These are phyloP conservation scores for Onchidella celtica DNA, from an alignment of 2,888 invertebrate species.

Conservation along the genomic window DNA sequence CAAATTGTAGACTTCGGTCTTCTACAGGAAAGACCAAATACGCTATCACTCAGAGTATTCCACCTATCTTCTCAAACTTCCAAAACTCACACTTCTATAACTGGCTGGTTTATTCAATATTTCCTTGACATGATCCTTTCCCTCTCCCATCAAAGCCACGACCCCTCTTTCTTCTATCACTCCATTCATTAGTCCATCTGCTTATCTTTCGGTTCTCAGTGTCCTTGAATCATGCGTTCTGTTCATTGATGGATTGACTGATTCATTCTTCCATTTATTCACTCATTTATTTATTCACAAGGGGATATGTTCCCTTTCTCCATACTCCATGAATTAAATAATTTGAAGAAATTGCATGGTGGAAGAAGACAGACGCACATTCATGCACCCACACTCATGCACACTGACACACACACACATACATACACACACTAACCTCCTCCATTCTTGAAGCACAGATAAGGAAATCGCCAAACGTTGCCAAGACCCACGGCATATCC, in stretches of 20 bases:
- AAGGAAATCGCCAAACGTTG: conserved; percentile 40
- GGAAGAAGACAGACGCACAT: background rate
- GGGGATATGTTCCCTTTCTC: background rate
- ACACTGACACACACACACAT: too few species aligned
- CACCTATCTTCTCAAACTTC: too few species aligned
- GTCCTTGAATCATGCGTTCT: background rate
- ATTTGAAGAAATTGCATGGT: background rate
- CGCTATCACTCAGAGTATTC: too few species aligned
- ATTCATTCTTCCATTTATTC: background rate
- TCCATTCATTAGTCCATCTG: background rate
- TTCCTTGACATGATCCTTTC: too few species aligned
- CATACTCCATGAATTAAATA: background rate
- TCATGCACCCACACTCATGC: too few species aligned
- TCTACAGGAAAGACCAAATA: too few species aligned
- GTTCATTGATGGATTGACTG: background rate
- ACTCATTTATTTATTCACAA: background rate
- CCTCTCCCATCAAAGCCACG: too few species aligned
- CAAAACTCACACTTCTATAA: too few species aligned
- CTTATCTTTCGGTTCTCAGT: background rate
- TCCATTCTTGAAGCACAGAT: conserved; percentile 38
- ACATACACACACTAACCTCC: conserved; percentile 31
- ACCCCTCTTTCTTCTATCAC: too few species aligned
- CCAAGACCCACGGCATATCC: conserved; percentile 41
- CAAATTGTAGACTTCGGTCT: too few species aligned
- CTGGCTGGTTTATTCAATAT: too few species aligned